Conservation (phyloP, 2,113 vertebrate genomes). For the Caranx ignobilis region DNA sequence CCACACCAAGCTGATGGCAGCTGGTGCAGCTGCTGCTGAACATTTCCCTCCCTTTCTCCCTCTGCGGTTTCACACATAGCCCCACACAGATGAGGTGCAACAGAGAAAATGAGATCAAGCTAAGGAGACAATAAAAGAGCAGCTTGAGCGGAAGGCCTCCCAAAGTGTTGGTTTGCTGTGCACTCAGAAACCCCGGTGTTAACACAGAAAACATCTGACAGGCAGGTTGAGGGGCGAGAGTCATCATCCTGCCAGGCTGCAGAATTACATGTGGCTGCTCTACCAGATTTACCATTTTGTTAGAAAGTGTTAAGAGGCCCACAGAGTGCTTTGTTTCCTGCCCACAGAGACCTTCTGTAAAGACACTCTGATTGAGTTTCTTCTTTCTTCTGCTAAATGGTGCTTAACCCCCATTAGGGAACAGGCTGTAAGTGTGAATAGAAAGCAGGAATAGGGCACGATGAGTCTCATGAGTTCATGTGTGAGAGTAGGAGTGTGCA, state of each 20-base stretch:
- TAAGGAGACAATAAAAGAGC: slow-evolving; percentile 8
- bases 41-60: slow-evolving; percentile 1
- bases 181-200: background rate
- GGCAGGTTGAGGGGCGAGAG: slow-evolving; percentile 14
- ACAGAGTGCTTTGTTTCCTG: slow-evolving; percentile 26
- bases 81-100: slow-evolving; percentile 1
- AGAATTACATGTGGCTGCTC: slow-evolving; percentile 25
- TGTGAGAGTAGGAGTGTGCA: slow-evolving; percentile 21
- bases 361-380: slow-evolving; percentile 27
- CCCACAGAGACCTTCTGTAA: slow-evolving; percentile 4
- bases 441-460: slow-evolving; percentile 28
- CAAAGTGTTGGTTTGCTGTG: slow-evolving; percentile 31
- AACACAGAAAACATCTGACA: slow-evolving; percentile 41
- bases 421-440: slow-evolving; percentile 39
- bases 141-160: background rate
- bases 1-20: slow-evolving; percentile 33
- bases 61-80: slow-evolving; percentile 14
- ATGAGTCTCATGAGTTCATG: slow-evolving; percentile 32
- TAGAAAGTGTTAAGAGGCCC: slow-evolving; percentile 27
- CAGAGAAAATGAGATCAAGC: slow-evolving; percentile 52
- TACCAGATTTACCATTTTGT: slow-evolving; percentile 38
- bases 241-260: slow-evolving; percentile 19
- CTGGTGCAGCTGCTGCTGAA: background rate
- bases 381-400: slow-evolving; percentile 47
- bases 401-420: slow-evolving; percentile 48